phyloP scores from a whole-genome alignment of 1,140 invertebrate species.

The Conus betulinus region DNA sequence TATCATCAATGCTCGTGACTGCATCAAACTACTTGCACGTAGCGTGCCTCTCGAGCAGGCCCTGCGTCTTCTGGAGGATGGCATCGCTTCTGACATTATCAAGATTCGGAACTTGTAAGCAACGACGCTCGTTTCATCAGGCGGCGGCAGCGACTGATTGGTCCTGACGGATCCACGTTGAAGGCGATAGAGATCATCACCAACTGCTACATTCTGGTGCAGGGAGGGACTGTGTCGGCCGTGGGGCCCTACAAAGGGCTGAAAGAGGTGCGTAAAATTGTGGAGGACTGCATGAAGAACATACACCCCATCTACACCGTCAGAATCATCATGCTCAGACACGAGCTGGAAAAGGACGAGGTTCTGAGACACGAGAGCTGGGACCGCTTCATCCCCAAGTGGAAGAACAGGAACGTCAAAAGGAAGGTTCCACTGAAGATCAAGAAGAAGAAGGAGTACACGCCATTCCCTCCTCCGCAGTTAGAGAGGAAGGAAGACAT shows the following conservation, averaged over 20 bases:
- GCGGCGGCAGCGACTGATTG: conserved; percentile 94
- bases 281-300: conserved; percentile 99
- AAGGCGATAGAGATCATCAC: conserved; percentile 99
- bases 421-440: conserved; percentile 84
- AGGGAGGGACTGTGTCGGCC: conserved; percentile 98
- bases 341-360: conserved; percentile 93
- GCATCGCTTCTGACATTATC: conserved; percentile 95
- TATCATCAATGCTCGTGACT: conserved; percentile 96
- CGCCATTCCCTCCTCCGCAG: conserved; percentile 97
- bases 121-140: conserved; percentile 98
- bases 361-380: conserved; percentile 95
- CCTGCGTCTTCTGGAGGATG: conserved; percentile 84
- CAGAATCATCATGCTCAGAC: conserved; percentile 95
- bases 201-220: conserved; percentile 97
- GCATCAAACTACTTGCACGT: conserved; percentile 95
- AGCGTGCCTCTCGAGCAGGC: conserved; percentile 98
- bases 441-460: conserved; percentile 90
- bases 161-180: conserved; percentile 96
- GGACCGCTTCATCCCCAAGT: conserved; percentile 98
- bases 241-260: conserved; percentile 97
- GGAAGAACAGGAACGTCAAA: conserved; percentile 94
- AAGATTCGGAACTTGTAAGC: conserved; percentile 94
- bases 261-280: conserved; percentile 89
- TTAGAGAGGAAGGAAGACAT: conserved; percentile 95
- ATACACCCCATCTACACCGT: conserved; percentile 76